Percentiles rank a stretch among this genome's conserved stretches.
Conservation (phyloP, 2,113 vertebrate genomes). For the Solea solea region DNA sequence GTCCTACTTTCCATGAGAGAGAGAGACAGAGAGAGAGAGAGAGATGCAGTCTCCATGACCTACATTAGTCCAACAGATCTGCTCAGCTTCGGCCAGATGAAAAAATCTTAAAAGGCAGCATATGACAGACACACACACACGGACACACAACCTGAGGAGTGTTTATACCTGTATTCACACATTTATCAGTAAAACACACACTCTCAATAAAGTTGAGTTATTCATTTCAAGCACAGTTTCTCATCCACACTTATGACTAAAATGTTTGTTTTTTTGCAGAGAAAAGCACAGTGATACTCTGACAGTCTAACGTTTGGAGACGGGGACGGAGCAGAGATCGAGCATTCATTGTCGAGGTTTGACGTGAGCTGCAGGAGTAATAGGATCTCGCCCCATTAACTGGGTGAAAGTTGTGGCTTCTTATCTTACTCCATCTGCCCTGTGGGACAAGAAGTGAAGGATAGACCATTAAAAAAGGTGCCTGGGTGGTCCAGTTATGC, state of each 20-base stretch:
- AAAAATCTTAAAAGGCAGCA: slow-evolving; percentile 57
- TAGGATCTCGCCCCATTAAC: slow-evolving; percentile 55
- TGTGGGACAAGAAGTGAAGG: slow-evolving; percentile 51
- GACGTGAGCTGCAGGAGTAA: slow-evolving; percentile 60
- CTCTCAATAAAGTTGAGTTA: neutral
- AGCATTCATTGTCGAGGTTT: slow-evolving; percentile 43
- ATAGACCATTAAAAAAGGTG: slow-evolving; percentile 53
- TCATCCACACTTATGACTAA: neutral
- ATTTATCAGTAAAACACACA: neutral
- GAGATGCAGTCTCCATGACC: slow-evolving; percentile 80
- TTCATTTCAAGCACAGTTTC: neutral
- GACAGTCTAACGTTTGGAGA: slow-evolving; percentile 5
- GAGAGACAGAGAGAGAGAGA: slow-evolving; percentile 8
- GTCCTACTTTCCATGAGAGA: slow-evolving; percentile 82
- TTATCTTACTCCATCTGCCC: slow-evolving; percentile 61
- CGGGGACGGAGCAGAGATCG: neutral
- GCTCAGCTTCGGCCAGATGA: slow-evolving; percentile 64
- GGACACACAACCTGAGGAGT: slow-evolving; percentile 10
- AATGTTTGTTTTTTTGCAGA: neutral
- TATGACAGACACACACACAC: slow-evolving; percentile 38
- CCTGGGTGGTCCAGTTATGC: slow-evolving; percentile 47
- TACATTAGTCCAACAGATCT: slow-evolving; percentile 81
- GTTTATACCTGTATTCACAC: slow-evolving; percentile 14
- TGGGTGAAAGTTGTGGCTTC: slow-evolving; percentile 58
- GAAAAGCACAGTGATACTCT: neutral